A percentile compares a stretch with the other conserved stretches of the same genome.
These are phyloP conservation scores for Sebastes itinus DNA, from an alignment of 2,797 vertebrate species.

Conservation along the genomic window DNA sequence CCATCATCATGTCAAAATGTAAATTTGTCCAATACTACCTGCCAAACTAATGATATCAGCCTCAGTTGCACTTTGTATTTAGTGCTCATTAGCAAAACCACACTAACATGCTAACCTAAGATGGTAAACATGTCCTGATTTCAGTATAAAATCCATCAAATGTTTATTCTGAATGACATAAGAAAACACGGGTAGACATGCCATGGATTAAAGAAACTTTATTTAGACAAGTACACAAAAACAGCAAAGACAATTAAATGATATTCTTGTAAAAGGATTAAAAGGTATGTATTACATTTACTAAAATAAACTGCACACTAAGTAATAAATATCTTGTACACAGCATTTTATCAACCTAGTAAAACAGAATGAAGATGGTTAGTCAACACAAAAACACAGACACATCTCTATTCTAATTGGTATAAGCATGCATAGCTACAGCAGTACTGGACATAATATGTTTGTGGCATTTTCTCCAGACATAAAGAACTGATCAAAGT, in stretches of 20 bases:
- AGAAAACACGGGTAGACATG: not conserved
- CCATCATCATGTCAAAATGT: no score
- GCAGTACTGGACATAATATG: not conserved
- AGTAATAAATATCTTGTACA: conserved; percentile 45
- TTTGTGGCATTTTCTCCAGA: conserved; percentile 1
- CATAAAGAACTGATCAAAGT: not conserved
- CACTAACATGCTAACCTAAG: not conserved
- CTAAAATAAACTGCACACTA: conserved; percentile 34
- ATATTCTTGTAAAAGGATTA: conserved; percentile 1
- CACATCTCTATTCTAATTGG: not conserved
- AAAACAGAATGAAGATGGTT: conserved; percentile 21
- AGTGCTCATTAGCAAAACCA: not conserved
- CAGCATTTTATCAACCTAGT: conserved; percentile 3
- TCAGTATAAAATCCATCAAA: not conserved
- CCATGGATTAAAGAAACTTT: conserved; percentile 11
- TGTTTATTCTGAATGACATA: not conserved
- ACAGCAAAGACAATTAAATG: conserved; percentile 17
- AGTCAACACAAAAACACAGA: not conserved
- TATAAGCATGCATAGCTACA: conserved; percentile 25
- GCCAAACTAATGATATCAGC: no score
- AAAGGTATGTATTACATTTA: not conserved
- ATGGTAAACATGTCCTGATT: not conserved
- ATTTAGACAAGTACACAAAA: conserved; percentile 52
- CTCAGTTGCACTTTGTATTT: not conserved
- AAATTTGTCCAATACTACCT: no score